Base-by-base conservation (phyloP, 2,113 vertebrate species). In the Elgaria multicarinata region DNA sequence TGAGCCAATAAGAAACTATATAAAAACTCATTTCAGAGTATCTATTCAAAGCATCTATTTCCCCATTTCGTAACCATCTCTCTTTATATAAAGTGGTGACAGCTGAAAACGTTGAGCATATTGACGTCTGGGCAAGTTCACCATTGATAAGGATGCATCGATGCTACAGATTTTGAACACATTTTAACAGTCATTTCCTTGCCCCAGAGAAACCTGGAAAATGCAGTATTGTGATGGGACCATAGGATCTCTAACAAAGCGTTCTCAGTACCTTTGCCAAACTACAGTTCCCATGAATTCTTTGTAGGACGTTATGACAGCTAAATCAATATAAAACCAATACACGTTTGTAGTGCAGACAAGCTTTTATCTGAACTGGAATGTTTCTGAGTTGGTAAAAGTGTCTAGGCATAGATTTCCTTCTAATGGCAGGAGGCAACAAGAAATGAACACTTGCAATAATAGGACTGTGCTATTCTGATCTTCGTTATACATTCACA, bases 11-110 rank as follows among this genome's bases (percentile, higher is more conserved):
- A 64, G 5, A 58, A 22, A 85, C 31, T 0, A 83, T 10, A 1
- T 46, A 24, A 2, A 0, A 0, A 26, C 75, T 1, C 8, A 66
- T 3, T 42, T 24, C 74, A 78, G n/a, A 71, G 1, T 0, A 0
- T 0, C 13, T 22, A 71, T 3, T 3, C 79, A 18, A 13, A 84
- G 22, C 20, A 50, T 67, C 62, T 12, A n/a, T 84, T 84, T 55
- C 53, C 50, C n/a, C 50, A 39, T 8, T 1, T 39, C 33, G 16
- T 42, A 33, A 14, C 16, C 28, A 44, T 44, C 42, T 66, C 81
- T 83, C 39, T 83, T 66, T 44, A 44, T 39, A 71, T 4, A 71
- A 14, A 13, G 67, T 44, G 46, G 18, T n/a, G 44, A n/a, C 28
- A 20, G 24, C 44, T 33, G 53, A 86, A 76, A 64, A 50, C 7